phyloP scores from a whole-genome alignment of 2,888 invertebrate species.

The Stictocephala bisonia region DNA sequence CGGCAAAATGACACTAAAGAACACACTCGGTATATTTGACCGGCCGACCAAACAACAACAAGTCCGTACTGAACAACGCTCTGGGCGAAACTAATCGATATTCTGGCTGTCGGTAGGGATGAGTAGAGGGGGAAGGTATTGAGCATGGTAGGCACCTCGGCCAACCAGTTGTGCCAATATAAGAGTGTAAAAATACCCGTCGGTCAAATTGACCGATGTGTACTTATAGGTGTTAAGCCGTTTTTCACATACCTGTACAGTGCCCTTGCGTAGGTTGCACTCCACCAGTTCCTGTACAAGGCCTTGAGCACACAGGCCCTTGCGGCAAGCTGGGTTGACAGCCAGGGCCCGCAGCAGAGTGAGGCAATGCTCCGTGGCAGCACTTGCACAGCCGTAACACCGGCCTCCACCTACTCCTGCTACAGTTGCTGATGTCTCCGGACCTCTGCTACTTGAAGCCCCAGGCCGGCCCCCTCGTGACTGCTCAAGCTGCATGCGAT shows the following conservation, averaged over 20 bases:
- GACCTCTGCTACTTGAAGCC: background rate
- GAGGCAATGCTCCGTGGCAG: constrained; percentile 94
- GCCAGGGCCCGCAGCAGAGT: constrained; percentile 91
- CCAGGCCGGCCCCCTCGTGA: constrained; percentile 46
- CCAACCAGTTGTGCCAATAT: too few relatives aligned
- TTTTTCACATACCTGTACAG: constrained; percentile 75
- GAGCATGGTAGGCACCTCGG: too few relatives aligned
- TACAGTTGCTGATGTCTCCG: background rate
- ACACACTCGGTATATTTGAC: too few relatives aligned
- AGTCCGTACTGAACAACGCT: too few relatives aligned
- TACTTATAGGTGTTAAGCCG: too few relatives aligned
- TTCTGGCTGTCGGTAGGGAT: too few relatives aligned
- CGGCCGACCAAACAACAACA: too few relatives aligned
- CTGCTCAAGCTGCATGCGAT: constrained; percentile 80
- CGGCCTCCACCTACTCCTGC: constrained; percentile 69
- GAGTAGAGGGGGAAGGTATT: too few relatives aligned
- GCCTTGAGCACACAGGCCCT: constrained; percentile 83
- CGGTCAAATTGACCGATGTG: too few relatives aligned
- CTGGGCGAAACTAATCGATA: too few relatives aligned
- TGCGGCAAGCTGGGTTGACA: constrained; percentile 79
- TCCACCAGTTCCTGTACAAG: constrained; percentile 90
- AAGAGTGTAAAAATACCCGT: too few relatives aligned
- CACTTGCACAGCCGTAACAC: constrained; percentile 89
- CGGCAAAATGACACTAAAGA: too few relatives aligned
- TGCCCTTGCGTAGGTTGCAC: constrained; percentile 89